Evolutionary conservation across 1,140 invertebrate species (phyloP).

Genomic region (Piezodorus guildinii): DNA sequence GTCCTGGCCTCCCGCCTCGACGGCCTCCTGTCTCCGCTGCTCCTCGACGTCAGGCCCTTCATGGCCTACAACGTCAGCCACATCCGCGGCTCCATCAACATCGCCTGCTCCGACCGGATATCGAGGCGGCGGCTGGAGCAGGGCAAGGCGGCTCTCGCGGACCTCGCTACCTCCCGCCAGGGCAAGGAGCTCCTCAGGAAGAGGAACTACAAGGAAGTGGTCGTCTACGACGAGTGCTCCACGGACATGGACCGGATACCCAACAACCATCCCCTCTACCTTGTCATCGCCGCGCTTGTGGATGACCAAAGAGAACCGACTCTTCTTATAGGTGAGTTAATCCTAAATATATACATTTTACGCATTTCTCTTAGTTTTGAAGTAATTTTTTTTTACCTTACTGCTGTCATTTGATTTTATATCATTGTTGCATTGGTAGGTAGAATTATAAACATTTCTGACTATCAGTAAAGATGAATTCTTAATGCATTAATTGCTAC

Average conservation of each 20-base stretch:
- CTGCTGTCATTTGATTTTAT: too few species aligned
- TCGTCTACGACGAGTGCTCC: constrained; percentile 58
- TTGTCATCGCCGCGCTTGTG: constrained; percentile 53
- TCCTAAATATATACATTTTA: neutral
- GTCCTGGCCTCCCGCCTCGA: constrained; percentile 32
- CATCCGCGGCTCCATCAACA: constrained; percentile 57
- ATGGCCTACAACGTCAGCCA: constrained; percentile 59
- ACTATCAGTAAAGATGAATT: too few species aligned
- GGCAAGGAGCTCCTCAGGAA: constrained; percentile 51
- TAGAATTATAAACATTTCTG: too few species aligned
- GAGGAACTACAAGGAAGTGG: constrained; percentile 44
- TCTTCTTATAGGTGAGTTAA: constrained; percentile 55
- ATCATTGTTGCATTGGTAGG: too few species aligned
- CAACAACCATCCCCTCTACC: constrained; percentile 46
- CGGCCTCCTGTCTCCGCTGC: constrained; percentile 34
- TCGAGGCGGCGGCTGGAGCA: constrained; percentile 54
- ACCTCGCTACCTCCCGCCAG: constrained; percentile 48
- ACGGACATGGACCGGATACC: constrained; percentile 46
- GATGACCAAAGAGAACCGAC: constrained; percentile 57
- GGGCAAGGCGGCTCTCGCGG: constrained; percentile 52
- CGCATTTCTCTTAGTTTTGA: too few species aligned
- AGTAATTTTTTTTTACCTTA: too few species aligned
- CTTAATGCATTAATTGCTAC: too few species aligned
- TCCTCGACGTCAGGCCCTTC: constrained; percentile 62
- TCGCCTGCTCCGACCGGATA: constrained; percentile 63